phyloP scores from a whole-genome alignment of 1,140 invertebrate species.

The Plutomurus gul region DNA sequence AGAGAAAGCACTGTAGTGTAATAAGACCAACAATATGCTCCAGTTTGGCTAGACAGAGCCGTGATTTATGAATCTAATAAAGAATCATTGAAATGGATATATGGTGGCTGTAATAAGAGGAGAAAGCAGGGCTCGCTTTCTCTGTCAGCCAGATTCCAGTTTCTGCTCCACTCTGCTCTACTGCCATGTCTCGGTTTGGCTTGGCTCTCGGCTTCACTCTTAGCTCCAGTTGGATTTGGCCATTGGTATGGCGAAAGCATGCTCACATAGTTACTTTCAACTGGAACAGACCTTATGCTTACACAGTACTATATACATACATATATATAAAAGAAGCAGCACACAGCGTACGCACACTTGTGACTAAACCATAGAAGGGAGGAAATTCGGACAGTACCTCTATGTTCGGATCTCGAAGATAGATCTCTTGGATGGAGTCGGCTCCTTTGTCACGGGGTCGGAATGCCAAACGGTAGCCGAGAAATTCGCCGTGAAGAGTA shows the following conservation, averaged over 20 bases:
- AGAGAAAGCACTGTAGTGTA: constrained; percentile 3
- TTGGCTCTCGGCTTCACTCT: no score
- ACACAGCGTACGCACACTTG: neutral
- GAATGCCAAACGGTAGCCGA: constrained; percentile 74
- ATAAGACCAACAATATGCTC: constrained; percentile 9
- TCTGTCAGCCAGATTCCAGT: neutral
- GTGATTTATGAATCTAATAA: constrained; percentile 38
- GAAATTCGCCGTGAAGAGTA: constrained; percentile 77
- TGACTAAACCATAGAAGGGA: neutral
- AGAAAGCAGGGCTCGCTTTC: neutral
- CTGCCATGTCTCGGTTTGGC: no score
- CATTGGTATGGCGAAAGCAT: neutral
- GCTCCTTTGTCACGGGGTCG: constrained; percentile 65
- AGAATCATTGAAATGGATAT: constrained; percentile 35
- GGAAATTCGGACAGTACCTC: constrained; percentile 62
- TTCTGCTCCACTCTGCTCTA: no score
- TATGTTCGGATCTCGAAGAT: constrained; percentile 68
- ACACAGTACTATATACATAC: no score
- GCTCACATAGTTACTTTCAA: neutral
- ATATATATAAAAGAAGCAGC: neutral
- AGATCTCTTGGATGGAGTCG: constrained; percentile 68
- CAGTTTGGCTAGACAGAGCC: neutral
- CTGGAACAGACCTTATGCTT: no score
- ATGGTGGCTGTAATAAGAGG: neutral
- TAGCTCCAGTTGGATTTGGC: no score